Conservation (phyloP, 2,888 invertebrate genomes). For the Eupithecia centaureata region DNA sequence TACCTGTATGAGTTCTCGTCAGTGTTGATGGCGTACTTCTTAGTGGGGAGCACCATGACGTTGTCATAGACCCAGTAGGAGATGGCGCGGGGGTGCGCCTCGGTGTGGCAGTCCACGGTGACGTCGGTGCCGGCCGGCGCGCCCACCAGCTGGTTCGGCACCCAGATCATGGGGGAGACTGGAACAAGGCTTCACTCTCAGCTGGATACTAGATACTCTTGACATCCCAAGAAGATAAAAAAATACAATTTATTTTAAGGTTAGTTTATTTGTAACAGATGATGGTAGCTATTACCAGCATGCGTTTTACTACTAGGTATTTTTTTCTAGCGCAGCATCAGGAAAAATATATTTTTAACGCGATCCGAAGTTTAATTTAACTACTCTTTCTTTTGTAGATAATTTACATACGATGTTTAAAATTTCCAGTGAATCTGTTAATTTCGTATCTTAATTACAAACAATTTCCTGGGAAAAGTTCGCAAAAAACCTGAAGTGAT, state of each 20-base stretch:
- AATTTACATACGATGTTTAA: too few relatives aligned
- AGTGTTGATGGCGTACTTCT: constrained; percentile 93
- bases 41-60: constrained; percentile 94
- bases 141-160: constrained; percentile 96
- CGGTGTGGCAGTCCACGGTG: constrained; percentile 96
- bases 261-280: too few relatives aligned
- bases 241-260: too few relatives aligned
- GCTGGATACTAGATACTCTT: too few relatives aligned
- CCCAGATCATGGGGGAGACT: constrained; percentile 98
- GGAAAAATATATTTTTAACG: too few relatives aligned
- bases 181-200: constrained; percentile 37
- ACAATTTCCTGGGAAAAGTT: background rate
- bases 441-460: background rate
- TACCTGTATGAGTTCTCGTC: constrained; percentile 93
- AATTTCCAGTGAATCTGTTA: background rate
- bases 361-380: too few relatives aligned
- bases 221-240: background rate
- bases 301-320: too few relatives aligned
- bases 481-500: background rate
- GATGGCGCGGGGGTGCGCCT: constrained; percentile 95
- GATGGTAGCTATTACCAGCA: too few relatives aligned
- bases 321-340: too few relatives aligned
- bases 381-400: too few relatives aligned
- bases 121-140: constrained; percentile 96
- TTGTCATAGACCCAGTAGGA: constrained; percentile 97